These are phyloP conservation scores for Alitta virens DNA, from an alignment of 2,888 invertebrate genomes.

Conservation along the genomic window DNA sequence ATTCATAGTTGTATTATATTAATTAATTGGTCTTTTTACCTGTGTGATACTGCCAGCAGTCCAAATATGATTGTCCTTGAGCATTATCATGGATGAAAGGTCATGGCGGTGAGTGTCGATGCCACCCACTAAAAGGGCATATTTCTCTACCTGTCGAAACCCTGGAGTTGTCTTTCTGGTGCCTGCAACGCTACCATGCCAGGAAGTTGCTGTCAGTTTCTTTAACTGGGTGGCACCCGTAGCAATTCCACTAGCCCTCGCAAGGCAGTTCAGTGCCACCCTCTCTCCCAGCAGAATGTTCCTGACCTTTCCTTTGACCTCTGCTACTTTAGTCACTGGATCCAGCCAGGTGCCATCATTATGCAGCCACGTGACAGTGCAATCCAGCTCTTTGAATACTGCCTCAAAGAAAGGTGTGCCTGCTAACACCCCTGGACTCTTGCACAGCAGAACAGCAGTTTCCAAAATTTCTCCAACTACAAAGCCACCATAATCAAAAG, in stretches of 20 bases:
- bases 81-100: conserved; percentile 58
- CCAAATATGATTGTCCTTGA: conserved; percentile 60
- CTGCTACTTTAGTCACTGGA: conserved; percentile 39
- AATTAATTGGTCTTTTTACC: conserved; percentile 36
- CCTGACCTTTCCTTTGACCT: conserved; percentile 51
- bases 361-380: conserved; percentile 49
- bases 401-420: conserved; percentile 58
- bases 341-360: conserved; percentile 47
- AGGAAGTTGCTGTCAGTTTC: conserved; percentile 35
- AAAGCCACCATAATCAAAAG: conserved; percentile 54
- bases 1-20: background rate
- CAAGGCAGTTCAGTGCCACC: conserved; percentile 54
- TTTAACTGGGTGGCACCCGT: conserved; percentile 42
- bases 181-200: conserved; percentile 57
- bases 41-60: conserved; percentile 53
- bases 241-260: conserved; percentile 57
- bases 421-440: conserved; percentile 53
- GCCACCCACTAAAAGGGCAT: conserved; percentile 57
- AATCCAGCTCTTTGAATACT: conserved; percentile 53
- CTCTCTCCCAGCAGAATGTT: conserved; percentile 56
- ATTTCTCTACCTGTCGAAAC: conserved; percentile 59
- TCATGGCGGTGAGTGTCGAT: conserved; percentile 56
- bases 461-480: conserved; percentile 53
- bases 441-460: conserved; percentile 45
- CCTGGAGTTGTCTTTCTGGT: conserved; percentile 60